Conservation (phyloP, 2,113 vertebrate genomes). For the Pelvicachromis taeniatus region DNA sequence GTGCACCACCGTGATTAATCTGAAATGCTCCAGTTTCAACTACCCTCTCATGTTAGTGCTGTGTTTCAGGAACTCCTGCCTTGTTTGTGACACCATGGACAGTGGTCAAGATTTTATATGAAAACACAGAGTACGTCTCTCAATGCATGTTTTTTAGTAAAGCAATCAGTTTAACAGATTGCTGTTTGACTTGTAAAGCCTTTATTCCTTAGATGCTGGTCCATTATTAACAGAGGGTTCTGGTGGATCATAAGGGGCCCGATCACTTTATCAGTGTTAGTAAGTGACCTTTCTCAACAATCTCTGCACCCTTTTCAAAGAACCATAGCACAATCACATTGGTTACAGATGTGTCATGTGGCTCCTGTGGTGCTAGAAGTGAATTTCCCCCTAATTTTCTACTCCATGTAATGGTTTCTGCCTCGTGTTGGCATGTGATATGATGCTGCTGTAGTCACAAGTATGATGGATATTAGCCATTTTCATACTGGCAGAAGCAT, state of each 20-base stretch:
- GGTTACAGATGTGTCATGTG: not conserved
- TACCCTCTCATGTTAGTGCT: not conserved
- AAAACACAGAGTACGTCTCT: conserved; percentile 82
- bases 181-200: not conserved
- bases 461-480: not conserved
- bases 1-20: not conserved
- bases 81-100: conserved; percentile 88
- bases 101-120: conserved; percentile 78
- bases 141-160: not conserved
- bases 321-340: not conserved
- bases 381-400: not conserved
- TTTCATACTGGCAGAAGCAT: not conserved
- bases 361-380: not conserved
- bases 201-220: conserved; percentile 83
- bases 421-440: conserved; percentile 41
- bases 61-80: conserved; percentile 79
- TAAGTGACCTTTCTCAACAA: conserved; percentile 65
- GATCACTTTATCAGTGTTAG: conserved; percentile 81
- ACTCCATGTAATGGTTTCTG: not conserved
- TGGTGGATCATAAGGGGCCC: conserved; percentile 97
- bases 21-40: not conserved
- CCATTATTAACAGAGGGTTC: conserved; percentile 77
- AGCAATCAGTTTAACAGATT: not conserved
- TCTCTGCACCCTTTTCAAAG: not conserved
- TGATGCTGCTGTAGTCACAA: not conserved